Evolutionary conservation across 1,140 invertebrate species (phyloP).

Genomic region (Leptinotarsa undecemlineata): DNA sequence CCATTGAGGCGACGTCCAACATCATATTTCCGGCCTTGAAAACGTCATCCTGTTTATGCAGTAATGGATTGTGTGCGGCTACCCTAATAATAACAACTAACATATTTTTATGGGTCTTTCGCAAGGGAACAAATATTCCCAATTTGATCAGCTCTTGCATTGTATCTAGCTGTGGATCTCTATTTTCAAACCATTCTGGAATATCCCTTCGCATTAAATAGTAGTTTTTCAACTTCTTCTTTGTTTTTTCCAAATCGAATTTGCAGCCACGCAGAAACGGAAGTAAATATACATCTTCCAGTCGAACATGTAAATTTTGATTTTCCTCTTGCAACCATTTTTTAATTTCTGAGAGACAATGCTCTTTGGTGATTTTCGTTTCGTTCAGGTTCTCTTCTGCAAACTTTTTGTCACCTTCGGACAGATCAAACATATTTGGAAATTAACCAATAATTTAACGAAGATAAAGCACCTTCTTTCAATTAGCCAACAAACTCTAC

Average conservation of each 20-base stretch:
- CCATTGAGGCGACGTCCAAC: conserved; percentile 60
- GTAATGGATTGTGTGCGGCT: conserved; percentile 62
- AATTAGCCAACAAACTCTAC: background rate
- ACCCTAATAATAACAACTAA: conserved; percentile 63
- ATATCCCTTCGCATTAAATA: conserved; percentile 59
- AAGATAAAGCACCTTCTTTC: background rate
- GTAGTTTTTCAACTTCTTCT: conserved; percentile 63
- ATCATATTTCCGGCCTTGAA: conserved; percentile 65
- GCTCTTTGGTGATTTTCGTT: conserved; percentile 30
- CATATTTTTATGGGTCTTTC: conserved; percentile 54
- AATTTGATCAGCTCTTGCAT: conserved; percentile 62
- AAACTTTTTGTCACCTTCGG: conserved; percentile 24
- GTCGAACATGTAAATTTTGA: conserved; percentile 36
- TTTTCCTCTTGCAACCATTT: conserved; percentile 40
- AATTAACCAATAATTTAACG: background rate
- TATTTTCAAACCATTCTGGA: conserved; percentile 65
- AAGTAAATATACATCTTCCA: conserved; percentile 61
- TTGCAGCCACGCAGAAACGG: conserved; percentile 67
- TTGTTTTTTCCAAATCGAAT: conserved; percentile 62
- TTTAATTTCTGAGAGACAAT: conserved; percentile 34
- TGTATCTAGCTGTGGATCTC: conserved; percentile 62
- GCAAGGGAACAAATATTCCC: conserved; percentile 65
- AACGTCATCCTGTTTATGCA: conserved; percentile 61
- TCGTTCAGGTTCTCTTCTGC: conserved; percentile 31
- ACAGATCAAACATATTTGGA: conserved; percentile 2